Evolutionary conservation across 2,888 invertebrate genomes (phyloP).

Genomic region (Drosophila quinaria): DNA sequence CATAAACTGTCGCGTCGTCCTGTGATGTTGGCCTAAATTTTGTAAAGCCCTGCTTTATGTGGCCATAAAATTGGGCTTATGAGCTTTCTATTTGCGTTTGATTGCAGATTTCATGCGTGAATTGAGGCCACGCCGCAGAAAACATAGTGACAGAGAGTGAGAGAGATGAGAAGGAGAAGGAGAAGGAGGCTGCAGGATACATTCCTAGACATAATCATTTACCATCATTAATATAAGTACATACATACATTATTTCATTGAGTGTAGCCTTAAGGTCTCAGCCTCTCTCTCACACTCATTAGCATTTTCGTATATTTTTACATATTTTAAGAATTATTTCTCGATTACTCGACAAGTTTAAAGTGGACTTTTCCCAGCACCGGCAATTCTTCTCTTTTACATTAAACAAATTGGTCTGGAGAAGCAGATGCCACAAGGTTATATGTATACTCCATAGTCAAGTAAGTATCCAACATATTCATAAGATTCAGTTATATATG

Average conservation of each 20-base stretch:
- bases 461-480: constrained; percentile 39
- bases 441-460: background rate
- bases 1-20: constrained; percentile 33
- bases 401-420: background rate
- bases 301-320: constrained; percentile 13
- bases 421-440: constrained; percentile 32
- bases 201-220: constrained; percentile 19
- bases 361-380: constrained; percentile 8
- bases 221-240: constrained; percentile 25
- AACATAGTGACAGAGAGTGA: background rate
- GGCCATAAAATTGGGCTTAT: constrained; percentile 64
- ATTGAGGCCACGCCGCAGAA: constrained; percentile 21
- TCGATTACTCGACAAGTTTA: constrained; percentile 19
- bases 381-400: background rate
- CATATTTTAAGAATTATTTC: constrained; percentile 11
- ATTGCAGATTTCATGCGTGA: constrained; percentile 69
- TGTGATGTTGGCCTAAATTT: constrained; percentile 44
- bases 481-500: constrained; percentile 48
- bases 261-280: constrained; percentile 4
- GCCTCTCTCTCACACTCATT: background rate
- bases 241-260: constrained; percentile 12
- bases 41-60: constrained; percentile 51
- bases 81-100: constrained; percentile 73
- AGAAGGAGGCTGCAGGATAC: background rate
- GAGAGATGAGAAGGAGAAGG: too few species aligned